These are phyloP conservation scores for Gymnothorax javanicus DNA, from an alignment of 2,797 vertebrate species.

Conservation along the genomic window DNA sequence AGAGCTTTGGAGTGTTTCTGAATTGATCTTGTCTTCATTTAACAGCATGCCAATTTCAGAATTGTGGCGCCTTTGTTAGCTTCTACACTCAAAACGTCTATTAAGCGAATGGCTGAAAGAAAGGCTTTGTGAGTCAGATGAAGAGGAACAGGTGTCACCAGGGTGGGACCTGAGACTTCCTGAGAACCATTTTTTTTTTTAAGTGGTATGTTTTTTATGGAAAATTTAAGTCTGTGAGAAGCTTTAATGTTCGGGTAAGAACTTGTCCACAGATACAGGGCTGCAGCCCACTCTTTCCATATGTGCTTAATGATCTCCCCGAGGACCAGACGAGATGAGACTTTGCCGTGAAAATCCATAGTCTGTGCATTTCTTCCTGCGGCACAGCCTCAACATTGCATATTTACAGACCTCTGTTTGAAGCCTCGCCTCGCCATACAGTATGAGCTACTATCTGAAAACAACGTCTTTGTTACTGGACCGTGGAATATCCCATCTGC, in stretches of 20 bases:
- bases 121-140: background rate
- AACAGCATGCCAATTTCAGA: background rate
- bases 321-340: conserved; percentile 52
- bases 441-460: background rate
- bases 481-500: background rate
- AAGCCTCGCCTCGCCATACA: background rate
- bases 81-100: background rate
- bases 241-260: conserved; percentile 55
- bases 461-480: background rate
- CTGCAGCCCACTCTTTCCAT: conserved; percentile 43
- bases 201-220: conserved; percentile 43
- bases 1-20: background rate
- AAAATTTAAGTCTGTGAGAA: conserved; percentile 31
- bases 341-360: background rate
- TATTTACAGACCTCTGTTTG: background rate
- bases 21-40: background rate
- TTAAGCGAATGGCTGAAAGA: background rate
- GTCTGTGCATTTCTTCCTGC: conserved; percentile 7
- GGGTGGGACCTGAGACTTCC: conserved; percentile 35
- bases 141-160: background rate
- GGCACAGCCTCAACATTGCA: background rate
- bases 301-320: conserved; percentile 69
- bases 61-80: background rate
- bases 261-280: conserved; percentile 45
- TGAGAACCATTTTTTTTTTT: conserved; percentile 50